phyloP scores from a whole-genome alignment of 2,113 vertebrate genomes.

The Catharus fuscescens region DNA sequence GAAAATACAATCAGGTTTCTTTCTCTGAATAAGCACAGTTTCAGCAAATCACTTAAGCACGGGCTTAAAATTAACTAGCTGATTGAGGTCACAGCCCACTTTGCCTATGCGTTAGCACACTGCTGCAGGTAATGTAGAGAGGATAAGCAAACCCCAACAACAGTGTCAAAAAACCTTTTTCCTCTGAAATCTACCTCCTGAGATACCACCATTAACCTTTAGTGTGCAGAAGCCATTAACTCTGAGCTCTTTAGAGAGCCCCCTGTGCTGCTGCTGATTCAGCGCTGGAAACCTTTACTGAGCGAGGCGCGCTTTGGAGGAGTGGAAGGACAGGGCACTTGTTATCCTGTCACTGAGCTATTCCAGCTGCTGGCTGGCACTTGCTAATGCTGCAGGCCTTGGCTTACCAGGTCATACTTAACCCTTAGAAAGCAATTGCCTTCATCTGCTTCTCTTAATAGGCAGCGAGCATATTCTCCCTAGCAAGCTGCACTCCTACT shows the following conservation, averaged over 20 bases:
- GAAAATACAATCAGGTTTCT: conserved; percentile 10
- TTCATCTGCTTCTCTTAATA: neutral
- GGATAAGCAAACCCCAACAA: neutral
- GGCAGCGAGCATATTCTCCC: neutral
- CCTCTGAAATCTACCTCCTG: neutral
- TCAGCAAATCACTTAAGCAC: conserved; percentile 36
- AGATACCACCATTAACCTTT: neutral
- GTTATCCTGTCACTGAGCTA: neutral
- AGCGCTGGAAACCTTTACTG: neutral
- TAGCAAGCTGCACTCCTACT: neutral
- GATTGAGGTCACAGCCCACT: conserved; percentile 61
- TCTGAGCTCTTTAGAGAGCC: neutral
- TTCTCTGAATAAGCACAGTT: conserved; percentile 44
- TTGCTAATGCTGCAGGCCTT: neutral
- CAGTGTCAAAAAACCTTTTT: neutral
- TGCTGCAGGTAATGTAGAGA: conserved; percentile 27
- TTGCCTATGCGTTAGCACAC: neutral
- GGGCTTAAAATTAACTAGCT: conserved; percentile 53
- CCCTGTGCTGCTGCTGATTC: neutral
- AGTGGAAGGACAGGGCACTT: neutral
- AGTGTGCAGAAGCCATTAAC: neutral
- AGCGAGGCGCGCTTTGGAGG: neutral
- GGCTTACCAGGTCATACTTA: neutral
- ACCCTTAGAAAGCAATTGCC: neutral
- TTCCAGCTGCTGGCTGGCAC: neutral